phyloP scores from a whole-genome alignment of 92 coral and sea anemone genomes.

The Heteractis magnifica region DNA sequence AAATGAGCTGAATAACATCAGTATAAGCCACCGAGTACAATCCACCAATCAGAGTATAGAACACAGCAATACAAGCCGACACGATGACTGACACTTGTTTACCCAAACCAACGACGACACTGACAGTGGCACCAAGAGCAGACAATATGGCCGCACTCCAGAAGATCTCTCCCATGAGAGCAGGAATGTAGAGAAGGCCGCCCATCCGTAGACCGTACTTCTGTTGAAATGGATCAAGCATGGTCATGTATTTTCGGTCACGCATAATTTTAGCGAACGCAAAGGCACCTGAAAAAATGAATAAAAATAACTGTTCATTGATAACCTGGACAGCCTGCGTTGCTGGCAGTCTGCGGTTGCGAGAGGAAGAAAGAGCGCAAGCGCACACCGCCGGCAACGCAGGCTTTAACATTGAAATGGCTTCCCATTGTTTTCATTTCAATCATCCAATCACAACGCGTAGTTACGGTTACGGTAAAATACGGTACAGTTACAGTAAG shows the following conservation, averaged over 20 bases:
- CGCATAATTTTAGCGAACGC: slow-evolving; percentile 91
- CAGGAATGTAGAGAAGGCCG: slow-evolving; percentile 87
- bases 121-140: slow-evolving; percentile 92
- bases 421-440: too few relatives aligned
- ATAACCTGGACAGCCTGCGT: too few relatives aligned
- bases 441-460: too few relatives aligned
- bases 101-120: slow-evolving; percentile 72
- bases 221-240: slow-evolving; percentile 92
- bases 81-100: slow-evolving; percentile 61
- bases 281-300: slow-evolving; percentile 57
- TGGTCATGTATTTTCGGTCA: slow-evolving; percentile 71
- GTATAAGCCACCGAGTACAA: slow-evolving; percentile 91
- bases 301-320: not conserved
- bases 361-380: too few relatives aligned
- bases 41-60: slow-evolving; percentile 91
- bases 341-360: too few relatives aligned
- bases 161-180: slow-evolving; percentile 86
- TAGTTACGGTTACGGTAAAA: too few relatives aligned
- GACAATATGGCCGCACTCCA: slow-evolving; percentile 91
- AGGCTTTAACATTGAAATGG: not conserved
- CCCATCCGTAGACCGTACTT: slow-evolving; percentile 91
- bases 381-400: not conserved
- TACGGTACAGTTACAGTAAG: too few relatives aligned
- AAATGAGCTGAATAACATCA: slow-evolving; percentile 80
- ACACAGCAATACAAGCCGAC: slow-evolving; percentile 79